These are phyloP conservation scores for Toxotes lorentzi DNA, from an alignment of 2,797 vertebrate genomes.

Conservation along the genomic window DNA sequence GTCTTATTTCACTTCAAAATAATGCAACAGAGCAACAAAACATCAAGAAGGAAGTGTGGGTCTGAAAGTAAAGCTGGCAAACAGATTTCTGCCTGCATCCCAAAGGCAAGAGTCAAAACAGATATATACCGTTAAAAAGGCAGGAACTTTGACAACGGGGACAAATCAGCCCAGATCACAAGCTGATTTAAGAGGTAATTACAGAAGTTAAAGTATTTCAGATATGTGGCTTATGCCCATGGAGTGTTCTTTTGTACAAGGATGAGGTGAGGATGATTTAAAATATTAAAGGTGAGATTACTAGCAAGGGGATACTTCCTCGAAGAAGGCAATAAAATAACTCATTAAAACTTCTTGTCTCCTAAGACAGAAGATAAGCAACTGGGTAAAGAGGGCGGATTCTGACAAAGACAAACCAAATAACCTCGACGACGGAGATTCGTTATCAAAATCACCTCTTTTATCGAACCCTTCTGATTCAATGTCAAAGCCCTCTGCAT, in stretches of 20 bases:
- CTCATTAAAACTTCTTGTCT: constrained; percentile 83
- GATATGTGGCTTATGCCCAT: constrained; percentile 47
- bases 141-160: constrained; percentile 38
- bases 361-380: constrained; percentile 79
- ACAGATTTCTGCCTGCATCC: constrained; percentile 18
- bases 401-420: constrained; percentile 72
- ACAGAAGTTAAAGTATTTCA: constrained; percentile 56
- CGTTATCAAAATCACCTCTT: constrained; percentile 57
- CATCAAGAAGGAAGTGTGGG: not conserved
- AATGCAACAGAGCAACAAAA: constrained; percentile 4
- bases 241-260: constrained; percentile 56
- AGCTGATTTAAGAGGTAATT: constrained; percentile 66
- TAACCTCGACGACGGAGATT: constrained; percentile 61
- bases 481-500: constrained; percentile 53
- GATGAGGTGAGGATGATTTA: constrained; percentile 54
- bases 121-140: constrained; percentile 34
- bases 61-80: constrained; percentile 6
- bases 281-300: constrained; percentile 79
- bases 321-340: constrained; percentile 78
- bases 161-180: constrained; percentile 39
- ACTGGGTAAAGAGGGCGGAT: constrained; percentile 50
- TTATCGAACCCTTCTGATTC: constrained; percentile 58
- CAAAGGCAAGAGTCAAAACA: constrained; percentile 32
- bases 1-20: constrained; percentile 44
- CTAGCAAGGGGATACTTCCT: constrained; percentile 63